Percentiles rank a stretch among this genome's conserved stretches.
Evolutionary conservation across 2,113 vertebrate species (phyloP).

Genomic region (Nestor notabilis): DNA sequence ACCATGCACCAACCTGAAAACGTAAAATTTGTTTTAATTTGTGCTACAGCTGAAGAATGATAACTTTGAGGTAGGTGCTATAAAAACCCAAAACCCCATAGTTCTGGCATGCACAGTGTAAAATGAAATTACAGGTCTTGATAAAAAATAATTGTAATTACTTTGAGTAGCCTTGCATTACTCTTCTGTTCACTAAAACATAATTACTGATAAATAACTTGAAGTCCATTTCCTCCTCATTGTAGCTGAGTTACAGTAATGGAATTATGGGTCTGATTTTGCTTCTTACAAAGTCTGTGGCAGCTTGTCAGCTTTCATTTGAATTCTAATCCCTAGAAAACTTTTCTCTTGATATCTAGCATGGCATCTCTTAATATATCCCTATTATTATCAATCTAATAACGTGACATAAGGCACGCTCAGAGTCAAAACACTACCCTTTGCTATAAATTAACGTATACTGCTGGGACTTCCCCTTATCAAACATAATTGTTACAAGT

Average conservation of each 20-base stretch:
- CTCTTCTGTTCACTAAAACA: neutral
- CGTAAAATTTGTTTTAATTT: neutral
- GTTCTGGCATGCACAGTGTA: neutral
- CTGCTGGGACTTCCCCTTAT: neutral
- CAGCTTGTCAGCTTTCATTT: neutral
- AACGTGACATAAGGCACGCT: neutral
- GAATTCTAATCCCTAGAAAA: neutral
- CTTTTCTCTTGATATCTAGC: slow-evolving; percentile 13
- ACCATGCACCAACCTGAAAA: neutral
- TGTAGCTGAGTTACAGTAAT: slow-evolving; percentile 8
- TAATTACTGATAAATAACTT: slow-evolving; percentile 35
- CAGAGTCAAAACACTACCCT: neutral
- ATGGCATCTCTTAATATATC: neutral
- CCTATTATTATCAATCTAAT: neutral
- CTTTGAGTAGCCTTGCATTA: neutral
- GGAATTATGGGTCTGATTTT: neutral
- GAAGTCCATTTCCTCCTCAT: neutral
- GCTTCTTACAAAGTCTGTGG: neutral
- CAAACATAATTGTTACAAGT: neutral
- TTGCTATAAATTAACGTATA: neutral
- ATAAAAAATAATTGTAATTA: slow-evolving; percentile 8
- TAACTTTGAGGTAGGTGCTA: neutral
- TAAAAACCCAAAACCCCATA: neutral
- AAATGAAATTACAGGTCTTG: neutral
- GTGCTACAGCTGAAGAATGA: neutral